Conservation (phyloP, 2,113 vertebrate species). For the Psilopogon haemacephalus region DNA sequence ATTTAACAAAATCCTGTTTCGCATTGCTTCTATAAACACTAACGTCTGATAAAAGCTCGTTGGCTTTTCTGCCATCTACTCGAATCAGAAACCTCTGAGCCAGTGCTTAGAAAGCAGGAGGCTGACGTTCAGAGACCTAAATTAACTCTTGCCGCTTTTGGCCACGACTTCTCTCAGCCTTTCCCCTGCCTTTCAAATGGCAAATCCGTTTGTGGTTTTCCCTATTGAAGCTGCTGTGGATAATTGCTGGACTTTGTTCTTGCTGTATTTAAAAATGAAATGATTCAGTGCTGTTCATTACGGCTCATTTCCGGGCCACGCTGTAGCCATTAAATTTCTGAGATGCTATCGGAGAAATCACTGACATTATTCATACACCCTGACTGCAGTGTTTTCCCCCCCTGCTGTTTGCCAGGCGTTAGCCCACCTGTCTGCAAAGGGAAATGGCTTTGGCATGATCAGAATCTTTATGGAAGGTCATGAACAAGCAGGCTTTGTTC, state of each 20-base stretch:
- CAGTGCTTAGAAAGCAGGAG: constrained; percentile 38
- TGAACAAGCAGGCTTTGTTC: not conserved
- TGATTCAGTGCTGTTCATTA: constrained; percentile 68
- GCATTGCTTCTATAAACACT: constrained; percentile 81
- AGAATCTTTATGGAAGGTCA: not conserved
- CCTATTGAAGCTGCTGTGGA: constrained; percentile 45
- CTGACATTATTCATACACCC: constrained; percentile 48
- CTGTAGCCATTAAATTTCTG: constrained; percentile 59
- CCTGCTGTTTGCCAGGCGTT: not conserved
- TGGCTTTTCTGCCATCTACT: constrained; percentile 75
- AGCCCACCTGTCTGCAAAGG: not conserved
- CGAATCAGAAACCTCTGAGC: constrained; percentile 63
- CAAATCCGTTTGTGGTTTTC: constrained; percentile 52
- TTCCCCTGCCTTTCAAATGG: constrained; percentile 37
- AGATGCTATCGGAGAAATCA: constrained; percentile 65
- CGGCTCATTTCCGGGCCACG: constrained; percentile 64
- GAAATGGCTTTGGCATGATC: constrained; percentile 27
- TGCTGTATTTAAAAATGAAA: constrained; percentile 62
- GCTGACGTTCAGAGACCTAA: constrained; percentile 13
- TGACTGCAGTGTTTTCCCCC: not conserved
- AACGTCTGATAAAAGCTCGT: constrained; percentile 73
- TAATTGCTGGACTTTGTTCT: constrained; percentile 71
- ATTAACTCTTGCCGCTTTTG: constrained; percentile 66
- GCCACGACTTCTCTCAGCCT: not conserved
- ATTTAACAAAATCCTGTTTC: constrained; percentile 80